Evolutionary conservation across 2,888 invertebrate genomes (phyloP), one percentile per base, ranked within the genome.

Genomic region (Epirrhoe tristata): DNA sequence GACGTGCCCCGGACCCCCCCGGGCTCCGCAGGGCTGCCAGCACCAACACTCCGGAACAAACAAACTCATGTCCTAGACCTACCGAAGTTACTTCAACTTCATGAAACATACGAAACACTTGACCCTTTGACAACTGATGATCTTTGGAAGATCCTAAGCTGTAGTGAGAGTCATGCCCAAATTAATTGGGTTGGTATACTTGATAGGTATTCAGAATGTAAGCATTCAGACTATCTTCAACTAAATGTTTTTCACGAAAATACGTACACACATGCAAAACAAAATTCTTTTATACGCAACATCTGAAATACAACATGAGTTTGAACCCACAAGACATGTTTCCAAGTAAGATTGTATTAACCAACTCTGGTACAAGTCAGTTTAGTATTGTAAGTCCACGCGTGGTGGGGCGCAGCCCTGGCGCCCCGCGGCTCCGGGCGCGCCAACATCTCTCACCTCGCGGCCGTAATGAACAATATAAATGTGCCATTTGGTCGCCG

Each of bases 361-460:
- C 24, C 24, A 3, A 24, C 24, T 24, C 1, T 24, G 3, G 24
- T 24, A 24, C 24, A 24, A 24, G 24, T 24, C 1, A 24, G 1
- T 24, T 24, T 24, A 24, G 24, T 24, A 24, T 32, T 51, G 51
- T 16, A 8, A 8, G 34, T 54, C 36, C 36, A 7, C 16, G 10
- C 14, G 14, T 34, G 4, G 48, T 14, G 48, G 6, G 48, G 14
- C 48, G 60, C 87, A 90, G 75, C 90, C 90, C 89, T 87, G 75
- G 56, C 75, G 84, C 83, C 91, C 91, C 80, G 89, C 77, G 70
- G 92, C 77, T 87, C 75, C 74, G 80, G 81, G 86, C 81, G 91
- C 91, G 91, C 90, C 90, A 82, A 88, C 91, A 88, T 89, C 90
- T 93, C 92, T 91, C 93, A 91, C 93, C 92, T 92, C 86, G 83